Evolutionary conservation across 2,113 vertebrate species (phyloP), one percentile per base, ranked within the genome.

Genomic region (Coracopsis vasa): DNA sequence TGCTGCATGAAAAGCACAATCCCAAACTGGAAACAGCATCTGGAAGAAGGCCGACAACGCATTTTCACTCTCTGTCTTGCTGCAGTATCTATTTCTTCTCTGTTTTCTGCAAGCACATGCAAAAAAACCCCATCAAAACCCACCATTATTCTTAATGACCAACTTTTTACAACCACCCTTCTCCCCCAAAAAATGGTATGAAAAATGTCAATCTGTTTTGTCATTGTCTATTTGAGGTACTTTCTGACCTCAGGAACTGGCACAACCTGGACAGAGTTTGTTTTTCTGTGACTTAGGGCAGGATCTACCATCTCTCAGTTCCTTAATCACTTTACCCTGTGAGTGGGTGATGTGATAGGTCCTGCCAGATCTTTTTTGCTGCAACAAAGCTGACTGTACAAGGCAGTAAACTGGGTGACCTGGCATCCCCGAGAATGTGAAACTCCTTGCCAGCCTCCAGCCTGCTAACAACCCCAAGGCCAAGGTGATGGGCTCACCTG

Each of bases 231-330:
- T 35, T 58, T 61, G 50, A 88, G 5, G 18, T 18, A 45, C 50
- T 66, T 61, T 44, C 41, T 66, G 25, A 86, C 61, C 7, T 37
- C 28, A 77, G 47, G 53, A 80, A 47, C 3, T 10, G 31, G 42
- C 25, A 75, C 73, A 72, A 60, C 41, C 48, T 35, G 39, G 35
- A n/a, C 1, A 5, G 73, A 48, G 37, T 44, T 82, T 39, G 15
- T 23, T 72, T 86, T 94, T 64, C 62, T 47, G 58, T 50, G 58
- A 41, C n/a, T 86, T 86, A 51, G 58, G 71, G 62, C 29, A 95
- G 51, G 80, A 77, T 69, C 39, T 72, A 23, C 17, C 35, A 60
- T 11, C 27, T 54, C 75, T 65, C 67, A 77, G 44, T 48, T 77
- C 33, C 6, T 3, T 82, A 35, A 33, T 44, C 78, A 47, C 51